Percentiles rank a stretch among this genome's conserved stretches.
Conservation (phyloP, 2,797 vertebrate genomes). For the Erithacus rubecula region DNA sequence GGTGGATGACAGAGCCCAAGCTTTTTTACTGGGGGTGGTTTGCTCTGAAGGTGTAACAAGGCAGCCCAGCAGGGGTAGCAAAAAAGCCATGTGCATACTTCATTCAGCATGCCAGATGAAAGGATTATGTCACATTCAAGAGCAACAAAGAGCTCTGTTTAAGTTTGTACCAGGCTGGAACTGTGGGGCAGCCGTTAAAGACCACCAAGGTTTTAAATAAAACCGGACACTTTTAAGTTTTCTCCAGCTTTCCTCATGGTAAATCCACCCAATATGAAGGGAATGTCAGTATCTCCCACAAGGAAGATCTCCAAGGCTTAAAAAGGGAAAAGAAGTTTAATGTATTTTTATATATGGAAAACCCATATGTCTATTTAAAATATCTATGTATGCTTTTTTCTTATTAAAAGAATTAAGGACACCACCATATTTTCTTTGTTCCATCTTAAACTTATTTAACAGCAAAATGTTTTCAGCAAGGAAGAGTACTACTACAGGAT, state of each 20-base stretch:
- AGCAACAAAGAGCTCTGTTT: constrained; percentile 72
- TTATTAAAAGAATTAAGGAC: neutral
- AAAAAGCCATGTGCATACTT: constrained; percentile 68
- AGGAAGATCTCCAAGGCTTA: neutral
- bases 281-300: constrained; percentile 17
- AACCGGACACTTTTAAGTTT: constrained; percentile 60
- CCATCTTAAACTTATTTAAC: neutral
- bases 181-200: constrained; percentile 60
- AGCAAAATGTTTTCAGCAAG: neutral
- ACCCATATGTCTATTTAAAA: neutral
- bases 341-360: neutral
- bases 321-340: neutral
- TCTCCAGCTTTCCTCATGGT: constrained; percentile 5
- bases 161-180: constrained; percentile 68
- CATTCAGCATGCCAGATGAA: constrained; percentile 67
- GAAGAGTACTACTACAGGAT: neutral
- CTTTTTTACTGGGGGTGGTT: constrained; percentile 42
- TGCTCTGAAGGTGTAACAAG: constrained; percentile 70
- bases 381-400: neutral
- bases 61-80: constrained; percentile 65
- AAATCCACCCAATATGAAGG: constrained; percentile 46
- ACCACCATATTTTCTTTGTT: neutral
- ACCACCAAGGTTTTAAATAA: constrained; percentile 72
- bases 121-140: constrained; percentile 74
- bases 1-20: constrained; percentile 45